Conservation (phyloP, 2,113 vertebrate genomes). For the Bujurquina vittata region DNA sequence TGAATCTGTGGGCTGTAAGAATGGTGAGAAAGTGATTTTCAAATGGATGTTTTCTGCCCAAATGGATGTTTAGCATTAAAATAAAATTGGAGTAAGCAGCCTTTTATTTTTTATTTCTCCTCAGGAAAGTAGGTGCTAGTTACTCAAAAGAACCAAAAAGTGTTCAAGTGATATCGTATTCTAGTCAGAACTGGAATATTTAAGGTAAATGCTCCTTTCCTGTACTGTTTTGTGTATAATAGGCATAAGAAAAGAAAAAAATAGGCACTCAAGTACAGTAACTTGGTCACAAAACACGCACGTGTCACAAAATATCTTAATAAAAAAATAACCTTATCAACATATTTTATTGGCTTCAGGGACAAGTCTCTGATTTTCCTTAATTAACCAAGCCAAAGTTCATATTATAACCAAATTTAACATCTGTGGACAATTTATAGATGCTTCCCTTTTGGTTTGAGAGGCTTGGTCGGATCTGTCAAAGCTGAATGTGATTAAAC, state of each 20-base stretch:
- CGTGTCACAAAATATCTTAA: background rate
- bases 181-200: background rate
- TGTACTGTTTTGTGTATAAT: background rate
- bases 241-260: background rate
- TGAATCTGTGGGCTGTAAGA: conserved; percentile 19
- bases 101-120: background rate
- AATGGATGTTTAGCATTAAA: conserved; percentile 18
- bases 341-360: background rate
- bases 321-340: too few species aligned
- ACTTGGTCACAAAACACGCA: background rate
- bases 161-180: background rate
- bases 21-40: background rate
- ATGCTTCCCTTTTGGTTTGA: background rate
- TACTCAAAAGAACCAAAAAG: conserved; percentile 1
- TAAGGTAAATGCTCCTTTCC: background rate
- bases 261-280: background rate
- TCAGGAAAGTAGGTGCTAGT: background rate
- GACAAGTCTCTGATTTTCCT: background rate
- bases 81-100: conserved; percentile 3
- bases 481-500: conserved; percentile 1
- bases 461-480: background rate
- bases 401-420: background rate
- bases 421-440: background rate
- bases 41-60: conserved; percentile 15
- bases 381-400: background rate